A percentile compares a stretch with the other conserved stretches of the same genome.
Evolutionary conservation across 1,140 invertebrate species (phyloP).

Genomic region (Bathynomus jamesi): DNA sequence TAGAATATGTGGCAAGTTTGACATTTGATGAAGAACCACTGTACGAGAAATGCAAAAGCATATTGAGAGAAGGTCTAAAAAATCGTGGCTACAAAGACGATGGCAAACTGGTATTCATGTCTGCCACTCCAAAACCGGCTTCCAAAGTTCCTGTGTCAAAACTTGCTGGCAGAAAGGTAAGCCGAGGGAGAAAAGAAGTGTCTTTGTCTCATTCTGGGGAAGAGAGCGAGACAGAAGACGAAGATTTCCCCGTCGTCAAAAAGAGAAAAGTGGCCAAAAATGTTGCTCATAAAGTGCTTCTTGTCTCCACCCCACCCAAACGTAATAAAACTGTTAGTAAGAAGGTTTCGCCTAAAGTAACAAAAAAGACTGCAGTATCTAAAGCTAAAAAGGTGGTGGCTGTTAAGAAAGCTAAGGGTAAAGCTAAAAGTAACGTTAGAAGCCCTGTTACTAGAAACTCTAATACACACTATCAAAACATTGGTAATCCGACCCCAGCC

Average conservation of each 20-base stretch:
- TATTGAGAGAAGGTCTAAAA: constrained; percentile 55
- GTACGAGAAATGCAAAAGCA: constrained; percentile 59
- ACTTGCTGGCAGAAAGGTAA: constrained; percentile 30
- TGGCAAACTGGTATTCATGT: constrained; percentile 40
- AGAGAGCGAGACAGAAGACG: constrained; percentile 29
- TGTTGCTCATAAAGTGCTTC: too few relatives aligned
- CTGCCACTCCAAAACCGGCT: constrained; percentile 29
- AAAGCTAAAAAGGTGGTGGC: too few relatives aligned
- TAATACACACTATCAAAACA: too few relatives aligned
- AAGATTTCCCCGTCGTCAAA: constrained; percentile 1
- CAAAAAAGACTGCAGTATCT: too few relatives aligned
- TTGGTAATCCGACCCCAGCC: constrained; percentile 39
- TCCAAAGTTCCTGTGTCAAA: constrained; percentile 26
- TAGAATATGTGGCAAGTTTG: constrained; percentile 61
- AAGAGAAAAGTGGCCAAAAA: constrained; percentile 4
- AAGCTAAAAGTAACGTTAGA: too few relatives aligned
- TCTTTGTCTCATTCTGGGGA: not conserved
- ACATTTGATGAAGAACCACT: constrained; percentile 63
- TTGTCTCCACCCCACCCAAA: too few relatives aligned
- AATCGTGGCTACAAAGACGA: constrained; percentile 42
- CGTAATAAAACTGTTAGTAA: too few relatives aligned
- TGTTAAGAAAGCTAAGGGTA: constrained; percentile 5
- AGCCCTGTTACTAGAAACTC: too few relatives aligned
- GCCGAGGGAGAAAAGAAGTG: not conserved
- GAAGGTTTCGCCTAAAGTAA: too few relatives aligned